Conservation (phyloP, 1,140 invertebrate genomes). For the Semibalanus balanoides region DNA sequence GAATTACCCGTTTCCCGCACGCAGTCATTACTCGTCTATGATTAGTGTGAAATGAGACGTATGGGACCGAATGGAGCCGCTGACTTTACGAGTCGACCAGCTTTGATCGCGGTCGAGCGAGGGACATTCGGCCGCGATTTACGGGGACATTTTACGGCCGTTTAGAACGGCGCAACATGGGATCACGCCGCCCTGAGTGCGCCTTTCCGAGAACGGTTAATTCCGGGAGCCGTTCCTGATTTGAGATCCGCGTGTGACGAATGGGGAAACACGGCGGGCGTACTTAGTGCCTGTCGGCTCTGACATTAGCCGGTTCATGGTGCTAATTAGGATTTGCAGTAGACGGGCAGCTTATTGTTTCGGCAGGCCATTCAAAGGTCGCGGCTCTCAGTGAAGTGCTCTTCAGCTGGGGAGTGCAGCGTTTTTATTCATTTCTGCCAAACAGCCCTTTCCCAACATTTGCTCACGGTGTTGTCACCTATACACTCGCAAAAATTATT, state of each 20-base stretch:
- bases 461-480: too few species aligned
- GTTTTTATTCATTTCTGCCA: too few species aligned
- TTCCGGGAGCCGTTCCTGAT: neutral
- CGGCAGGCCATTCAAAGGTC: neutral
- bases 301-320: neutral
- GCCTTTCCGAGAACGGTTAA: neutral
- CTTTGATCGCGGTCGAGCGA: neutral
- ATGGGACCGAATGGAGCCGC: neutral
- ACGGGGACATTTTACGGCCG: neutral
- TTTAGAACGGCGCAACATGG: neutral
- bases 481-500: too few species aligned
- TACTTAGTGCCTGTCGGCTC: neutral
- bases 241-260: neutral
- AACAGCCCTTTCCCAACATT: too few species aligned
- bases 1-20: neutral
- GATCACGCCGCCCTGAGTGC: neutral
- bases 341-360: neutral
- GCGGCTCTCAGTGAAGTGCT: too few species aligned
- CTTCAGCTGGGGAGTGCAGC: too few species aligned
- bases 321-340: neutral
- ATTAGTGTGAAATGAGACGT: constrained; percentile 1
- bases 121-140: neutral
- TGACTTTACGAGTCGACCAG: neutral
- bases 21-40: neutral
- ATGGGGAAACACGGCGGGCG: neutral